A percentile compares a stretch with the other conserved stretches of the same genome.
phyloP scores from a whole-genome alignment of 2,113 vertebrate genomes.

The Collichthys lucidus region DNA sequence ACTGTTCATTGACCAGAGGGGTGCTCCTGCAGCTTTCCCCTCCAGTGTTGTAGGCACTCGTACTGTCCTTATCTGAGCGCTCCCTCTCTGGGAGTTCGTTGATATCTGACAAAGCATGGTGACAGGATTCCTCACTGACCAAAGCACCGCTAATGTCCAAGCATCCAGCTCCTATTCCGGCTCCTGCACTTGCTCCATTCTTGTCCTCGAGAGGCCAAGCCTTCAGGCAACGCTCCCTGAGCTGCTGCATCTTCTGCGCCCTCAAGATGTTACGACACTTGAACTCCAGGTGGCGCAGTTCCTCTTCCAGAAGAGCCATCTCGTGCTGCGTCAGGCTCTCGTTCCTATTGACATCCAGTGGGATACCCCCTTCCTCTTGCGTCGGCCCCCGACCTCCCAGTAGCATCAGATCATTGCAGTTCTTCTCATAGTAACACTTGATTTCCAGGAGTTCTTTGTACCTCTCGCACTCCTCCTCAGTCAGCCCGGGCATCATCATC shows the following conservation, averaged over 20 bases:
- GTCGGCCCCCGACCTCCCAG: slow-evolving; percentile 38
- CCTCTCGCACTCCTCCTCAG: slow-evolving; percentile 89
- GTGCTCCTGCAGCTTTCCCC: slow-evolving; percentile 94
- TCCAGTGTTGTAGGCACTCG: slow-evolving; percentile 93
- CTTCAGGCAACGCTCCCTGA: slow-evolving; percentile 92
- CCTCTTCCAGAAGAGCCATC: slow-evolving; percentile 91
- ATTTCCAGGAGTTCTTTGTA: slow-evolving; percentile 93
- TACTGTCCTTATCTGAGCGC: slow-evolving; percentile 91
- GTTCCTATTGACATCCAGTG: slow-evolving; percentile 88
- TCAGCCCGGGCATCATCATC: slow-evolving; percentile 87
- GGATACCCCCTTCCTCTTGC: slow-evolving; percentile 66
- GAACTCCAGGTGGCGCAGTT: slow-evolving; percentile 93
- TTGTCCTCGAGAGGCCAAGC: slow-evolving; percentile 92
- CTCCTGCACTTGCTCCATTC: slow-evolving; percentile 66
- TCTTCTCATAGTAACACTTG: slow-evolving; percentile 90
- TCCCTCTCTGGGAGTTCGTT: slow-evolving; percentile 90
- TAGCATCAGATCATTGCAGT: slow-evolving; percentile 54
- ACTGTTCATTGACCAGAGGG: slow-evolving; percentile 85
- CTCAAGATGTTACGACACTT: slow-evolving; percentile 93
- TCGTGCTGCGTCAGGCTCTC: slow-evolving; percentile 88
- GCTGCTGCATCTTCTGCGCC: slow-evolving; percentile 94
- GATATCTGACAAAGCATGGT: slow-evolving; percentile 89
- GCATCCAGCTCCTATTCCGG: slow-evolving; percentile 63
- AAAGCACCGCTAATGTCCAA: slow-evolving; percentile 72
- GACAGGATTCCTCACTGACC: slow-evolving; percentile 77